A percentile compares a stretch with the other conserved stretches of the same genome.
phyloP scores from a whole-genome alignment of 2,888 invertebrate genomes.

The Hyposoter dolosus region DNA sequence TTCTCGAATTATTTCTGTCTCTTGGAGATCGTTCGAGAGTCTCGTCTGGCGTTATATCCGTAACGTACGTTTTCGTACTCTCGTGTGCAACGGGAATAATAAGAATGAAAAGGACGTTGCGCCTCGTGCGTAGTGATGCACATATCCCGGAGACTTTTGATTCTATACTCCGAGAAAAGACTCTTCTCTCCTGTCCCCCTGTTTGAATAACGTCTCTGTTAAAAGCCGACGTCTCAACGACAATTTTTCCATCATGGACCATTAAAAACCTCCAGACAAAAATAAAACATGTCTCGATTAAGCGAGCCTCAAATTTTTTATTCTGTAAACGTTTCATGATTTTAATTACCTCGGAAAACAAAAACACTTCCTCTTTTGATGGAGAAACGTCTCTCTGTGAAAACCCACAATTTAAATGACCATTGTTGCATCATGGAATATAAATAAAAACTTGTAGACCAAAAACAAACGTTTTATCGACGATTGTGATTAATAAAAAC shows the following conservation, averaged over 20 bases:
- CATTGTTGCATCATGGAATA: no score
- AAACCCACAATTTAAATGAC: no score
- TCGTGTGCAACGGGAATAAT: constrained; percentile 48
- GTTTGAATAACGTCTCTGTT: background rate
- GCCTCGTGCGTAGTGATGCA: constrained; percentile 40
- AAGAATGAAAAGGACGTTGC: constrained; percentile 67
- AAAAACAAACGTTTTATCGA: no score
- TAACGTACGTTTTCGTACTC: constrained; percentile 48
- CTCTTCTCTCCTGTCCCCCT: background rate
- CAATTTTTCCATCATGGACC: background rate
- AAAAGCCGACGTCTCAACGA: background rate
- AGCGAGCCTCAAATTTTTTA: background rate
- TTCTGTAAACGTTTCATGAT: background rate
- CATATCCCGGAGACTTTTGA: constrained; percentile 28
- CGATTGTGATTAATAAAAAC: background rate
- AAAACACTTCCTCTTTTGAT: no score
- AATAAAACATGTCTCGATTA: background rate
- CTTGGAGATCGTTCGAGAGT: constrained; percentile 60
- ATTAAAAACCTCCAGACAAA: background rate
- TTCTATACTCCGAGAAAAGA: constrained; percentile 48
- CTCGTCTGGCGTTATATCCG: constrained; percentile 67
- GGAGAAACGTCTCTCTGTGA: no score
- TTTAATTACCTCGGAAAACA: no score
- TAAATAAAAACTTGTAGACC: no score
- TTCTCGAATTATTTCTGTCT: constrained; percentile 65